Evolutionary conservation across 2,113 vertebrate species (phyloP).

Genomic region (Dicerorhinus sumatrensis): DNA sequence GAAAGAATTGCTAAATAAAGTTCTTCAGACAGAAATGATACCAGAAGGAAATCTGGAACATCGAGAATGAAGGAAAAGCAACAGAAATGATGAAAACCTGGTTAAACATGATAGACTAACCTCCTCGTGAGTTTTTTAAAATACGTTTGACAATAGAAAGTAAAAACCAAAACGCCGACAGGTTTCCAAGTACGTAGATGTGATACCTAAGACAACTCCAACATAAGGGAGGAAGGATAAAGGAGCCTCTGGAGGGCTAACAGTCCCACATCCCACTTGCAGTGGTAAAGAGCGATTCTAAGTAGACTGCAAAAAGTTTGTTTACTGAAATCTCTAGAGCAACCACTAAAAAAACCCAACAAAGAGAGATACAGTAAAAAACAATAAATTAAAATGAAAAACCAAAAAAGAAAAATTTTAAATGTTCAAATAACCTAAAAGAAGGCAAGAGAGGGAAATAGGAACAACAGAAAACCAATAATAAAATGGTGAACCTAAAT

Average conservation of each 20-base stretch:
- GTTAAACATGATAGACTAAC: background rate
- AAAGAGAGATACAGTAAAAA: background rate
- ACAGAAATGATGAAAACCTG: background rate
- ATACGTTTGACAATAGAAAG: background rate
- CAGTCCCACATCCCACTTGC: background rate
- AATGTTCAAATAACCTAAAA: slow-evolving; percentile 32
- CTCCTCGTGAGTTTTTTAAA: background rate
- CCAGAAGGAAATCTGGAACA: background rate
- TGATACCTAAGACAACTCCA: background rate
- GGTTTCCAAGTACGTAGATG: background rate
- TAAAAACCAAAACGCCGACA: background rate
- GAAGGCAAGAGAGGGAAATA: background rate
- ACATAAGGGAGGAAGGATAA: background rate
- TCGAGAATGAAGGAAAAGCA: background rate
- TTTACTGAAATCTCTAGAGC: background rate
- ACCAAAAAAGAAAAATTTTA: background rate
- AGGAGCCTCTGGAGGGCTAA: background rate
- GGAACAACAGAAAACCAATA: background rate
- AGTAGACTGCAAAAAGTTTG: background rate
- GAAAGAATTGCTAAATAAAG: background rate
- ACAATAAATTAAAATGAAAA: slow-evolving; percentile 17
- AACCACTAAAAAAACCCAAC: background rate
- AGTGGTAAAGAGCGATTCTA: background rate
- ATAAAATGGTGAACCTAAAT: background rate
- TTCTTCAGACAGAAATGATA: background rate